Percentiles rank a stretch among this genome's conserved stretches.
These are phyloP conservation scores for Drosophila trichaetosa DNA, from an alignment of 2,888 invertebrate species.

Conservation along the genomic window DNA sequence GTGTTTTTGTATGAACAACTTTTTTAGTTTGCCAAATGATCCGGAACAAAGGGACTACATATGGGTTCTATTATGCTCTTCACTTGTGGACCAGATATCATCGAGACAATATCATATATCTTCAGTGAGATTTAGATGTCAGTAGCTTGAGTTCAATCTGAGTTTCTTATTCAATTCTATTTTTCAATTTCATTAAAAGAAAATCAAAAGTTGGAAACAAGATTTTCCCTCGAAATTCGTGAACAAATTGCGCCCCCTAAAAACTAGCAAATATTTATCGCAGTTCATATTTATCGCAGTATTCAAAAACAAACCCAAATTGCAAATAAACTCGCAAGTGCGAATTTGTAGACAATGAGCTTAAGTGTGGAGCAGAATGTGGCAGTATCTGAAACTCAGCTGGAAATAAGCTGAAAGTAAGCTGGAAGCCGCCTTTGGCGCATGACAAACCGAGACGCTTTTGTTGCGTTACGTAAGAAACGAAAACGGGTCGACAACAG, in stretches of 20 bases:
- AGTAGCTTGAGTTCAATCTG: not conserved
- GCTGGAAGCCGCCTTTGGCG: conserved; percentile 18
- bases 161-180: not conserved
- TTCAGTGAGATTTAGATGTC: not conserved
- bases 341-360: not conserved
- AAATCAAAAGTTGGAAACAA: not conserved
- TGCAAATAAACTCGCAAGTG: not conserved
- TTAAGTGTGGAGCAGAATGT: not conserved
- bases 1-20: not conserved
- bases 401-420: not conserved
- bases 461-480: conserved; percentile 51
- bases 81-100: not conserved
- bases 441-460: conserved; percentile 34
- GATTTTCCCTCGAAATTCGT: not conserved
- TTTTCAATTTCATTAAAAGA: not conserved
- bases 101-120: not conserved
- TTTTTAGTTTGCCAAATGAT: not conserved
- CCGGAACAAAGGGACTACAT: not conserved
- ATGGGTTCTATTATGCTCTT: not conserved
- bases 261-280: not conserved
- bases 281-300: not conserved
- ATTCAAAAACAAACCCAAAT: not conserved
- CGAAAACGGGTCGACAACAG: conserved; percentile 42
- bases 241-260: too few species aligned
- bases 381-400: conserved; percentile 23